Evolutionary conservation across 2,888 invertebrate species (phyloP), one percentile per base, ranked within the genome.

Genomic region (Andrena haemorrhoa): DNA sequence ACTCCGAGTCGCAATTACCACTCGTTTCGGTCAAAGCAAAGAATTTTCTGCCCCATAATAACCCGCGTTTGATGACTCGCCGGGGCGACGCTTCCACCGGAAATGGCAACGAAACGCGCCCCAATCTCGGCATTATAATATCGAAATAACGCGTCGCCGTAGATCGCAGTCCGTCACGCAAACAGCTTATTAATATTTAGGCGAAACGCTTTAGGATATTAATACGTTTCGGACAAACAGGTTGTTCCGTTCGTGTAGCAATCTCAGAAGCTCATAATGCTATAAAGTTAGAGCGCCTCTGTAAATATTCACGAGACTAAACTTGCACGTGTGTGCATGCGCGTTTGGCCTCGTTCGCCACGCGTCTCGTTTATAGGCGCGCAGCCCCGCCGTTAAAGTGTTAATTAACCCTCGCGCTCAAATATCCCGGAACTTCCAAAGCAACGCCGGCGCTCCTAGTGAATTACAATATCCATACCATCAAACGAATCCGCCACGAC

Each of bases 151-250:
- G 33, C 35, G 64, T 53, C 41, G 12, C 20, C n/a, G 10, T 41
- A 41, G 8, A n/a, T 12, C 6, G 68, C n/a, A 26, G 49, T 60
- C 47, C 65, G 31, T 65, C 74, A 23, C 6, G 10, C 58, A 56
- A 73, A 64, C 64, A 47, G 69, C 69, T 81, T 79, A 79, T 81
- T 81, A 81, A 79, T 81, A 81, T 81, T 79, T 81, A 81, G 79
- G 47, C 63, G 10, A 3, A 65, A 33, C 47, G 64, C 73, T 58
- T 31, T 68, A 33, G 58, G 69, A 81, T 81, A 81, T 82, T 82
- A 82, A 82, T 79, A 66, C 75, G 60, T 66, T 71, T 79, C 61
- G 61, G 75, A 74, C 75, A 75, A 82, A 82, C 81, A 82, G 75
- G 53, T 79, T 79, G 81, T 70, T 66, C 63, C 79, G 70, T 70